Evolutionary conservation across 1,140 invertebrate genomes (phyloP).

Genomic region (Bursaphelenchus mucronatus): DNA sequence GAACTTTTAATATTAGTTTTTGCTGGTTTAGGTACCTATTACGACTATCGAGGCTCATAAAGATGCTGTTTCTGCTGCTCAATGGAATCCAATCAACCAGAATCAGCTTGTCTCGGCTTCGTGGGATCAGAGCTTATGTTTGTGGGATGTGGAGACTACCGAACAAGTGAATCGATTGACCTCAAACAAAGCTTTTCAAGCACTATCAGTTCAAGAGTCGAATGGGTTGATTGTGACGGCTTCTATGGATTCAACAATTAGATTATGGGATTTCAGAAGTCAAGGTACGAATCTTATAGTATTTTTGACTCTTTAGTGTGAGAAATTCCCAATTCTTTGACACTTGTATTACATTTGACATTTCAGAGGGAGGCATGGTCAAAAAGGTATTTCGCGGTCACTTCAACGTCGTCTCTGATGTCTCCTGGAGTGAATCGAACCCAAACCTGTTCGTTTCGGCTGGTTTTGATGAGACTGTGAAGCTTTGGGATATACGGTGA

Average conservation of each 20-base stretch:
- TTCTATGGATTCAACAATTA: slow-evolving; percentile 80
- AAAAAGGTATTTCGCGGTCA: slow-evolving; percentile 84
- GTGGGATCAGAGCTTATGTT: slow-evolving; percentile 89
- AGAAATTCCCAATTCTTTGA: slow-evolving; percentile 19
- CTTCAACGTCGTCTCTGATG: slow-evolving; percentile 80
- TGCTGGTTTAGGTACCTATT: slow-evolving; percentile 70
- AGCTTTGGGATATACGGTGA: slow-evolving; percentile 85
- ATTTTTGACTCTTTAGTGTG: slow-evolving; percentile 1
- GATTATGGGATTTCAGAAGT: slow-evolving; percentile 83
- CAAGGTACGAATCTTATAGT: slow-evolving; percentile 35
- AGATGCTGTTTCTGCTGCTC: slow-evolving; percentile 77
- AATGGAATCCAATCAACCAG: slow-evolving; percentile 72
- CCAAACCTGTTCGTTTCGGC: slow-evolving; percentile 86
- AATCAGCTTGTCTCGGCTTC: slow-evolving; percentile 72
- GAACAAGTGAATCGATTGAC: slow-evolving; percentile 45
- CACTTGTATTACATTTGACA: slow-evolving; percentile 20
- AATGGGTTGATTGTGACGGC: slow-evolving; percentile 74
- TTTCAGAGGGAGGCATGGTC: slow-evolving; percentile 76
- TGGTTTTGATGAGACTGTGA: slow-evolving; percentile 81
- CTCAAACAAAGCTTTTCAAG: slow-evolving; percentile 85
- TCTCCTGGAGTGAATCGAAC: slow-evolving; percentile 79
- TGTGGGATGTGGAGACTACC: slow-evolving; percentile 80
- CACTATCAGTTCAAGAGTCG: slow-evolving; percentile 75
- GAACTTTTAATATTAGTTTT: slow-evolving; percentile 8
- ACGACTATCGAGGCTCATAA: slow-evolving; percentile 84